A percentile compares a stretch with the other conserved stretches of the same genome.
Evolutionary conservation across 2,113 vertebrate genomes (phyloP).

Genomic region (Alces alces): DNA sequence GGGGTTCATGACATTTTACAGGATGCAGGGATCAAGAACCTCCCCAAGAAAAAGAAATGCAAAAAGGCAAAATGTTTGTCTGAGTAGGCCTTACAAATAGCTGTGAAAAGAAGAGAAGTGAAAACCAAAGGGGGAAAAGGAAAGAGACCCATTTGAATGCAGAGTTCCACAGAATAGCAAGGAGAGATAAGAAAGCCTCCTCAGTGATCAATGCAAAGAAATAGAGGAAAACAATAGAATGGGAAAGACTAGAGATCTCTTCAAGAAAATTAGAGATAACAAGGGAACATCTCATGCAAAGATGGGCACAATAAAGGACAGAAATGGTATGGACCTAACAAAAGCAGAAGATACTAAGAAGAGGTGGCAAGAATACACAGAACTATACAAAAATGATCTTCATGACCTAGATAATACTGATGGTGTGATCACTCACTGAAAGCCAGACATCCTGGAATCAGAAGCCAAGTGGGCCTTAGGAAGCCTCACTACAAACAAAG

Average conservation of each 20-base stretch:
- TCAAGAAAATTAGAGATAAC: not conserved
- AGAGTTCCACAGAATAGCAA: not conserved
- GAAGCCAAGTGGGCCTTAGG: not conserved
- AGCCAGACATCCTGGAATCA: not conserved
- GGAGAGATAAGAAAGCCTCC: not conserved
- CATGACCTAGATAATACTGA: not conserved
- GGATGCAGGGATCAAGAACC: not conserved
- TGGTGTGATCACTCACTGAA: not conserved
- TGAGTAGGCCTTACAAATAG: not conserved
- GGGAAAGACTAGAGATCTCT: not conserved
- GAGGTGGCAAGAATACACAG: not conserved
- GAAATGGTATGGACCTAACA: not conserved
- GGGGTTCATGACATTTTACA: not conserved
- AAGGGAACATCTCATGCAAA: not conserved
- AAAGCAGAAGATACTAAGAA: not conserved
- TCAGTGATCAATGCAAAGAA: not conserved
- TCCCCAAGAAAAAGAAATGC: not conserved
- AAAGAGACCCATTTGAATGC: not conserved
- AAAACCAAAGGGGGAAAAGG: not conserved
- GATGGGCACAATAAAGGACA: not conserved
- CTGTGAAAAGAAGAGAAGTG: not conserved
- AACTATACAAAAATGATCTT: not conserved
- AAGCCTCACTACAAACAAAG: not conserved
- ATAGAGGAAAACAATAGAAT: not conserved
- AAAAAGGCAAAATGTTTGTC: not conserved